Percentiles rank a stretch among this genome's conserved stretches.
These are phyloP conservation scores for Colaptes auratus DNA, from an alignment of 2,113 vertebrate genomes.

Conservation along the genomic window DNA sequence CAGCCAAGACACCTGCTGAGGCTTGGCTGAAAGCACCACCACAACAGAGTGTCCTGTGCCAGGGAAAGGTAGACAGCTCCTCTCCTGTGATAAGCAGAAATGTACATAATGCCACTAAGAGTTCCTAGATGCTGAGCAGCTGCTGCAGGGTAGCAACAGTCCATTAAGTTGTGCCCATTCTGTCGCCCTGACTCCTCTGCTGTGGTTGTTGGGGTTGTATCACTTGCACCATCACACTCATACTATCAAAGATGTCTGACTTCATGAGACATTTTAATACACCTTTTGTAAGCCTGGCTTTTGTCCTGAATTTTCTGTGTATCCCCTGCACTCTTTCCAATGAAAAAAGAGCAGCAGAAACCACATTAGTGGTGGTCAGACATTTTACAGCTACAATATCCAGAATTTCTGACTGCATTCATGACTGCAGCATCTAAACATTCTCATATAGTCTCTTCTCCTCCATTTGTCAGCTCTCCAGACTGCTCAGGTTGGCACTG, in stretches of 20 bases:
- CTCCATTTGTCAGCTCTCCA: not conserved
- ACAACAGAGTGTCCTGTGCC: not conserved
- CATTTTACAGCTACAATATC: not conserved
- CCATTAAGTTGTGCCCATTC: not conserved
- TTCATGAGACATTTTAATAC: not conserved
- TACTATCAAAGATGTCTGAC: not conserved
- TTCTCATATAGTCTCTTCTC: not conserved
- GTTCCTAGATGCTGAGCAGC: not conserved
- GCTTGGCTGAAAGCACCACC: not conserved
- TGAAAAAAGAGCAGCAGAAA: not conserved
- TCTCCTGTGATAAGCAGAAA: not conserved
- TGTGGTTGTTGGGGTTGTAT: not conserved
- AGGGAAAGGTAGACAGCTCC: not conserved
- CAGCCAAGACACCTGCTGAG: not conserved
- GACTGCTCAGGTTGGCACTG: not conserved
- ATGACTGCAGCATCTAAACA: not conserved
- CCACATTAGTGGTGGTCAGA: not conserved
- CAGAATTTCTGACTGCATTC: not conserved
- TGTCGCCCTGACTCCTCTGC: not conserved
- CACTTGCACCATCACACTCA: not conserved
- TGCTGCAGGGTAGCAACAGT: not conserved
- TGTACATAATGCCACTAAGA: rapidly evolving
- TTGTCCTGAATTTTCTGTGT: not conserved
- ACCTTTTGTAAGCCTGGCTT: not conserved
- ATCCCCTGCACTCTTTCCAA: not conserved